phyloP scores from a whole-genome alignment of 2,888 invertebrate species.

The Thalpophila matura region DNA sequence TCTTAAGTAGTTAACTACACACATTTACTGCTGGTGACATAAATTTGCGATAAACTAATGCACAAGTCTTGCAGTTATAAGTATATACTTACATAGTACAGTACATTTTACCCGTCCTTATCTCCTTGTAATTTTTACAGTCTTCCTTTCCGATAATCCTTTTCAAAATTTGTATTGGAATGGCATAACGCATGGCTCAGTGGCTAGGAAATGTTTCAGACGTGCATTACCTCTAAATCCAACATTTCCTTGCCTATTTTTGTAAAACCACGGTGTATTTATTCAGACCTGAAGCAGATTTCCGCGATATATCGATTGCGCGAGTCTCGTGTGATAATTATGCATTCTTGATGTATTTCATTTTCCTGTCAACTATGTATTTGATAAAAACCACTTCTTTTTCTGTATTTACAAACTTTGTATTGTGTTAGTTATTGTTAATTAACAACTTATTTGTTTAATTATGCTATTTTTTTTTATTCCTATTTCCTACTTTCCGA shows the following conservation, averaged over 20 bases:
- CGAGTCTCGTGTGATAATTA: too few species aligned
- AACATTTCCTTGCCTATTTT: not conserved
- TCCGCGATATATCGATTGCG: not conserved
- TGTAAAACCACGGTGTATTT: not conserved
- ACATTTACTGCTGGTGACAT: conserved; percentile 6
- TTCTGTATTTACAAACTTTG: not conserved
- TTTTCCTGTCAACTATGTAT: not conserved
- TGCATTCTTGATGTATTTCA: not conserved
- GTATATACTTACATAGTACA: conserved; percentile 2
- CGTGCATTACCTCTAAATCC: not conserved
- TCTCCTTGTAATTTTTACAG: not conserved
- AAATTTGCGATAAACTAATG: conserved; percentile 20
- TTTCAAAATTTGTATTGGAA: not conserved
- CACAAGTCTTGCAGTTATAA: not conserved
- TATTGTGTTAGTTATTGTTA: too few species aligned
- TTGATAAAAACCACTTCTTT: not conserved
- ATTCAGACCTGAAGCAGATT: not conserved
- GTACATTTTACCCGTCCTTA: not conserved
- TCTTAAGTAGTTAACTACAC: conserved; percentile 19
- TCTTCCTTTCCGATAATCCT: not conserved
- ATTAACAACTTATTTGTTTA: too few species aligned
- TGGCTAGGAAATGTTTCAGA: conserved; percentile 12
- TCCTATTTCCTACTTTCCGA: too few species aligned
- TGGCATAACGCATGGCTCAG: conserved; percentile 5
- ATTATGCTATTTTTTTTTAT: too few species aligned